Evolutionary conservation across 2,888 invertebrate species (phyloP).

Genomic region (Lamproptera curius): DNA sequence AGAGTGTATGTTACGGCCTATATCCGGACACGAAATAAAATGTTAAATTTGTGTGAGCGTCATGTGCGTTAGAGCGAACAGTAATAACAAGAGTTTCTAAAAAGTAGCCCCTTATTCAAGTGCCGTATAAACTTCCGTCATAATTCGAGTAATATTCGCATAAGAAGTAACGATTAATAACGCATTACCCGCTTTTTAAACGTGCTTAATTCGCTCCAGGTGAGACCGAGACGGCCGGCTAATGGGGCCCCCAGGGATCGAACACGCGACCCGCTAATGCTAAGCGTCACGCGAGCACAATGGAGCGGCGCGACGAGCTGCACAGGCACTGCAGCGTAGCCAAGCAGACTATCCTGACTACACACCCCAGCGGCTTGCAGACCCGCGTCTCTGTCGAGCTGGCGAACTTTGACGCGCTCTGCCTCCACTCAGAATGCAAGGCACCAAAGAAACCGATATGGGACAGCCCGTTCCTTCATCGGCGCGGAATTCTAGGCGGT

Average conservation of each 20-base stretch:
- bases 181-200: not conserved
- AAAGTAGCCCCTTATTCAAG: too few species aligned
- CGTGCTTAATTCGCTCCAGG: constrained; percentile 26
- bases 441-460: constrained; percentile 47
- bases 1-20: too few species aligned
- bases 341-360: constrained; percentile 69
- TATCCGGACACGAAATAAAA: too few species aligned
- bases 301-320: constrained; percentile 65
- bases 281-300: constrained; percentile 32
- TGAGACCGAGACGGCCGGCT: constrained; percentile 23
- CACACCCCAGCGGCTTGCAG: constrained; percentile 66
- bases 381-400: constrained; percentile 69
- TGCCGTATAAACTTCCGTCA: too few species aligned
- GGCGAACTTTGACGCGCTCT: constrained; percentile 65
- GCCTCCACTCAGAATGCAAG: constrained; percentile 61
- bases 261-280: constrained; percentile 33
- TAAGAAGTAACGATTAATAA: not conserved
- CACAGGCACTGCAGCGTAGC: constrained; percentile 70
- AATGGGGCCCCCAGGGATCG: constrained; percentile 24
- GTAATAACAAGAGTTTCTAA: too few species aligned
- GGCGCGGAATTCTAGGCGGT: constrained; percentile 55
- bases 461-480: constrained; percentile 55
- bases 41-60: too few species aligned
- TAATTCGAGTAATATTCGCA: not conserved
- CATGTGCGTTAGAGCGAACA: too few species aligned